phyloP scores from a whole-genome alignment of 2,113 vertebrate genomes.

The Tachysurus vachellii region DNA sequence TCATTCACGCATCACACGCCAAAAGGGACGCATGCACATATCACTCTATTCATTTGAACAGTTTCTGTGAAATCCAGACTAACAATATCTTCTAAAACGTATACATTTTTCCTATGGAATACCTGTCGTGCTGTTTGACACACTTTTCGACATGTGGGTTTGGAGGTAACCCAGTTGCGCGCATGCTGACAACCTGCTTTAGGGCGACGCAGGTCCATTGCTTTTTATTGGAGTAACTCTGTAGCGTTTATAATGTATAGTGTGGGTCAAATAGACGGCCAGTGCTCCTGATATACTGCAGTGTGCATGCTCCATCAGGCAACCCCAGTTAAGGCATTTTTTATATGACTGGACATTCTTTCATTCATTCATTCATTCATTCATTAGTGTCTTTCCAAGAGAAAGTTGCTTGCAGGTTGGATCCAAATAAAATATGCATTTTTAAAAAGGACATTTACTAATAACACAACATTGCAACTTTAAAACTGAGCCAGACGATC shows the following conservation, averaged over 20 bases:
- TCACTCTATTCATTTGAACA: not conserved
- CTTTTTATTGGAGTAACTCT: slow-evolving; percentile 13
- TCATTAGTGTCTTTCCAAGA: not conserved
- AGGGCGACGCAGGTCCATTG: not conserved
- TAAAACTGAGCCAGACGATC: not conserved
- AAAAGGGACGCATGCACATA: not conserved
- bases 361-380: not conserved
- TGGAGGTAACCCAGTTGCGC: slow-evolving; percentile 6
- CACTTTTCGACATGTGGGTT: slow-evolving; percentile 1
- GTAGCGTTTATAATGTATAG: not conserved
- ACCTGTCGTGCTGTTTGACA: not conserved
- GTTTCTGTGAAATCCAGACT: not conserved
- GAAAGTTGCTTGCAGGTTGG: not conserved
- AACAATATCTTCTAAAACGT: not conserved
- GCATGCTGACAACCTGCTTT: not conserved
- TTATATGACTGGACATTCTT: not conserved
- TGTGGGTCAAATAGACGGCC: not conserved
- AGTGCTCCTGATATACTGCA: slow-evolving; percentile 15
- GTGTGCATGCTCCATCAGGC: slow-evolving; percentile 13
- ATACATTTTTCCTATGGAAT: too few species aligned
- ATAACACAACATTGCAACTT: not conserved
- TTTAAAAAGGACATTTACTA: not conserved
- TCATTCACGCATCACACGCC: not conserved
- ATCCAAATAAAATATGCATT: not conserved
- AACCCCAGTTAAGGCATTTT: not conserved